These are phyloP conservation scores for Ptychochromis oligacanthus DNA, from an alignment of 2,113 vertebrate genomes.

Conservation along the genomic window DNA sequence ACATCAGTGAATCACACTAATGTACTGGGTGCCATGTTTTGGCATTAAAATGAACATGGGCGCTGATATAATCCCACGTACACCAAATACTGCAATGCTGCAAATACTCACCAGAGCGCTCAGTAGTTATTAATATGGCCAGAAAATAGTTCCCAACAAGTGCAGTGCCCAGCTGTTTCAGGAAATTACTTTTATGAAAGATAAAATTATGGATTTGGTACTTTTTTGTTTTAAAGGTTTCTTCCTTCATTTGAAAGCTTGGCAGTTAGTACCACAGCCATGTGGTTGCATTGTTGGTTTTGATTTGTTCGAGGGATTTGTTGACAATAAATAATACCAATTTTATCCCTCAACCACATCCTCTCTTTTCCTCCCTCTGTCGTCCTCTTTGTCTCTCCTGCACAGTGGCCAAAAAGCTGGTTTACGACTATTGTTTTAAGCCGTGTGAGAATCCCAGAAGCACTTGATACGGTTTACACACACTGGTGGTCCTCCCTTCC, in stretches of 20 bases:
- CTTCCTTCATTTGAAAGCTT: background rate
- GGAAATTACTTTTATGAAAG: background rate
- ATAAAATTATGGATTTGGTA: background rate
- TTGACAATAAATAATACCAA: background rate
- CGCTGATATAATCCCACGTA: background rate
- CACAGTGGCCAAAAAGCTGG: background rate
- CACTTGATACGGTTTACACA: slow-evolving; percentile 30
- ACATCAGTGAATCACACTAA: background rate
- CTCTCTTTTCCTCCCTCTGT: slow-evolving; percentile 19
- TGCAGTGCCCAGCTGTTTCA: background rate
- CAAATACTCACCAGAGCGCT: background rate
- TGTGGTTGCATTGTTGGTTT: slow-evolving; percentile 7
- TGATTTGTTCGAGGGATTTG: slow-evolving; percentile 4
- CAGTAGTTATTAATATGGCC: background rate
- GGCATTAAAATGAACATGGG: background rate
- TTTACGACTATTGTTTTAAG: slow-evolving; percentile 22
- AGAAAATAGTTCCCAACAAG: background rate
- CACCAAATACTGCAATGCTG: background rate
- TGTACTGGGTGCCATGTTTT: slow-evolving; percentile 7
- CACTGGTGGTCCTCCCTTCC: slow-evolving; percentile 27
- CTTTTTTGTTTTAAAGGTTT: background rate
- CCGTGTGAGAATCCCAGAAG: slow-evolving; percentile 23
- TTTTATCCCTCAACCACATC: background rate
- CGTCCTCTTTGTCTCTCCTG: background rate
- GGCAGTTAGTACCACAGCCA: background rate